Evolutionary conservation across 37 sponge, comb jelly and placozoan species (phyloP), one percentile per base, ranked within the genome.

Genomic region (Spongilla lacustris): DNA sequence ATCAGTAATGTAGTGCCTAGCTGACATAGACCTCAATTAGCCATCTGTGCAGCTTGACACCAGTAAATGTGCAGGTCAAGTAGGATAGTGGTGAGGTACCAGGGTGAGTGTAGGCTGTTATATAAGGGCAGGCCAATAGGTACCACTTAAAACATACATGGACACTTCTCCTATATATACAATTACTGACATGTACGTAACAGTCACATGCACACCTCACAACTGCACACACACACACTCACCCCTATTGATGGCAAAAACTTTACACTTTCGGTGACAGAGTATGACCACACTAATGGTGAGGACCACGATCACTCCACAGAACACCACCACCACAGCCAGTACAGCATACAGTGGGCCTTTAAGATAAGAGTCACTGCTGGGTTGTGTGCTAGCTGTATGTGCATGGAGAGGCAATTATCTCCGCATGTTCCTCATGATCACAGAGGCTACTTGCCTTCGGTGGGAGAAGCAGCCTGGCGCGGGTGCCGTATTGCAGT

Each of bases 281-380:
- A 86, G 79, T 6, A 86, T 4, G 8, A 79, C 86, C 21, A 86
- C 72, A 26, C 50, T 74, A 8, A 86, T 30, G 49, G 72, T 79
- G 34, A 86, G 80, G 9, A 36, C 70, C 4, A 58, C 58, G 14
- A 58, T 58, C 19, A 58, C 36, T 0, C 31, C 36, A 13, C 38
- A 79, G 76, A 86, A 86, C 73, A 86, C 80, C 24, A 25, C 80
- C n/a, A 86, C 79, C 37, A 86, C 73, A 3, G 75, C 71, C 31
- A 86, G 11, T 34, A 86, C 74, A 6, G 66, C 58, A 72, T 80
- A 86, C 36, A 86, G 86, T 9, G 79, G 58, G 58, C 58, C 58
- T 17, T 58, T 58, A 14, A 58, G 58, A n/a, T n/a, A n/a, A 14
- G 58, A 14, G 19, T 58, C 58, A 17, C 58, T 58, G 58, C 58